A percentile compares a stretch with the other conserved stretches of the same genome.
Conservation (phyloP, 2,888 invertebrate genomes). For the Hermaeophaga mercurialis region DNA sequence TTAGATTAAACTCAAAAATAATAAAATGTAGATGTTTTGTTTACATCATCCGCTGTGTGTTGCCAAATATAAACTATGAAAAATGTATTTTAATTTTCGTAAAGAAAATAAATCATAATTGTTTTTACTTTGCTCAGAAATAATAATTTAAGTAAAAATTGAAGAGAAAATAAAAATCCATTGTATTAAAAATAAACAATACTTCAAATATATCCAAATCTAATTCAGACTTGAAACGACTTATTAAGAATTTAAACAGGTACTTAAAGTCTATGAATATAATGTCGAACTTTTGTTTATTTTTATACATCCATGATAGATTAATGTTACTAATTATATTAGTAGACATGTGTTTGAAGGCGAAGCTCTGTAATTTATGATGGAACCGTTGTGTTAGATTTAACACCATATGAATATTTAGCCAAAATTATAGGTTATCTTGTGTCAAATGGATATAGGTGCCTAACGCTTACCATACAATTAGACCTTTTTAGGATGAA, state of each 20-base stretch:
- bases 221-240: background rate
- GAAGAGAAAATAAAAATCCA: no score
- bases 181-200: no score
- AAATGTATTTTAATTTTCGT: no score
- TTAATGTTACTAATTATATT: constrained; percentile 17
- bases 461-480: constrained; percentile 13
- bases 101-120: no score
- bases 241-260: background rate
- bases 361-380: constrained; percentile 16
- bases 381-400: constrained; percentile 16
- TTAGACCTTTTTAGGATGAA: constrained; percentile 15
- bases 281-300: constrained; percentile 14
- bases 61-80: no score
- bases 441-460: constrained; percentile 10
- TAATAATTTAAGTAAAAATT: no score
- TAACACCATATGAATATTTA: constrained; percentile 23
- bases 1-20: no score
- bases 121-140: no score
- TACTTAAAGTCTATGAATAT: background rate
- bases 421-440: constrained; percentile 20
- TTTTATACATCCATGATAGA: constrained; percentile 18
- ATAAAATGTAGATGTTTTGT: no score
- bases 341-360: constrained; percentile 14
- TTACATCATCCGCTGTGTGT: no score
- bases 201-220: constrained; percentile 3